Evolutionary conservation across 2,113 vertebrate genomes (phyloP), one percentile per base, ranked within the genome.

Genomic region (Craseonycteris thonglongyai): DNA sequence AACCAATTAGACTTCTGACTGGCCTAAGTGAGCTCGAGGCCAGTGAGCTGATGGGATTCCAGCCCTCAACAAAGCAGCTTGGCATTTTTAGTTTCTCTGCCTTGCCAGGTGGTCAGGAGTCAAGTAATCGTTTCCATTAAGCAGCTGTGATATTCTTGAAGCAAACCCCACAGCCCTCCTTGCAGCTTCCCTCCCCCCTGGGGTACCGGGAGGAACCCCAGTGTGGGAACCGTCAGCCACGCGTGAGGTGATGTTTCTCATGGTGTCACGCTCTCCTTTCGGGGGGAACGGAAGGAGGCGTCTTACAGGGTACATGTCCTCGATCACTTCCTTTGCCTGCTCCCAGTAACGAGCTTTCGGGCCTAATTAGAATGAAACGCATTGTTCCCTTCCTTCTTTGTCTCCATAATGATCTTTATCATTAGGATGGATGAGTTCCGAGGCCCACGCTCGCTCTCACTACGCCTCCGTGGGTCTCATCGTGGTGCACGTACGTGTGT

Each of bases 301-400:
- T 69, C 47, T 91, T 90, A 80, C 42, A 30, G 63, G 65, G 56
- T 38, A 33, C 35, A 21, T 10, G 54, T 54, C 9, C 66, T n/a
- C 2, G 18, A 61, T 74, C 65, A 28, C 66, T 79, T 1, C 33
- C 42, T 58, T 47, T 19, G 45, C 4, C 59, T 14, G 66, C 49
- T 72, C 80, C 66, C 47, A 2, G 3, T 93, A 89, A 75, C 45
- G 71, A 35, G 82, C 82, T 92, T 83, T 38, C 15, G 5, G 92
- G 88, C 92, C 83, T 95, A 61, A 97, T 97, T 95, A 82, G 90
- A 84, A 91, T 78, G 95, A 95, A 94, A 89, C 69, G 61, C 65
- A 74, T 80, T 58, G 59, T 42, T 87, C 92, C 59, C 21, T 86
- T 86, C 84, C 69, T 83, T 63, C 83, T 72, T 68, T 30, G 63